A percentile compares a stretch with the other conserved stretches of the same genome.
Conservation (phyloP, 2,888 invertebrate genomes). For the Dexiosoma caninum region DNA sequence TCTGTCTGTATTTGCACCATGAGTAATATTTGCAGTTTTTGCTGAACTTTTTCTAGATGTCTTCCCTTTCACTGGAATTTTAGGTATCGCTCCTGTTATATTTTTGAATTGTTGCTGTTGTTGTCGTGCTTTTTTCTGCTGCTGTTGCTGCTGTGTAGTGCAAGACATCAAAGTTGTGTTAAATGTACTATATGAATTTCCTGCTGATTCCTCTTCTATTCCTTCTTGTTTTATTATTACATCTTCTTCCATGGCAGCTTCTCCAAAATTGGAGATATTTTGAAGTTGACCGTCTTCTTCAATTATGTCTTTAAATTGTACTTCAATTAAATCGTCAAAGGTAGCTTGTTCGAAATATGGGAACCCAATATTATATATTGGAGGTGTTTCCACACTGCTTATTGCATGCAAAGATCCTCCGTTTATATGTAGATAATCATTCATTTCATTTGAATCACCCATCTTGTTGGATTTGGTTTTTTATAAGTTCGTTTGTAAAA, state of each 20-base stretch:
- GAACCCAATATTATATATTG: constrained; percentile 47
- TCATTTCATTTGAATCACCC: constrained; percentile 52
- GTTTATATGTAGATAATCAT: constrained; percentile 52
- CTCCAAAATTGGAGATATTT: background rate
- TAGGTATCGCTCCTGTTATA: constrained; percentile 29
- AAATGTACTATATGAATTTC: constrained; percentile 5
- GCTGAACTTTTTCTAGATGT: constrained; percentile 40
- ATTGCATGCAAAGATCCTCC: constrained; percentile 50
- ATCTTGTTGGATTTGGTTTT: constrained; percentile 48
- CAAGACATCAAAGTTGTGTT: too few relatives aligned
- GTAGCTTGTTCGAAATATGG: constrained; percentile 44
- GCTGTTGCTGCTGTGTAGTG: constrained; percentile 20
- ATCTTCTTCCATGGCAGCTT: background rate
- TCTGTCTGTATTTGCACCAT: constrained; percentile 44
- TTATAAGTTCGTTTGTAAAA: background rate
- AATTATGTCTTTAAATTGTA: constrained; percentile 51
- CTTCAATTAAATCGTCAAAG: constrained; percentile 56
- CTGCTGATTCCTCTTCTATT: background rate
- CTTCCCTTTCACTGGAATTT: background rate
- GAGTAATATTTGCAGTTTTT: constrained; percentile 54
- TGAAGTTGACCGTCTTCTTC: constrained; percentile 48
- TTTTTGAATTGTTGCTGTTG: constrained; percentile 1
- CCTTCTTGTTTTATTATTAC: background rate
- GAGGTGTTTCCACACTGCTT: constrained; percentile 11
- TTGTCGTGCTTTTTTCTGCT: constrained; percentile 25